A percentile compares a stretch with the other conserved stretches of the same genome.
Conservation (phyloP, 2,113 vertebrate species). For the Nansenia antarctica region DNA sequence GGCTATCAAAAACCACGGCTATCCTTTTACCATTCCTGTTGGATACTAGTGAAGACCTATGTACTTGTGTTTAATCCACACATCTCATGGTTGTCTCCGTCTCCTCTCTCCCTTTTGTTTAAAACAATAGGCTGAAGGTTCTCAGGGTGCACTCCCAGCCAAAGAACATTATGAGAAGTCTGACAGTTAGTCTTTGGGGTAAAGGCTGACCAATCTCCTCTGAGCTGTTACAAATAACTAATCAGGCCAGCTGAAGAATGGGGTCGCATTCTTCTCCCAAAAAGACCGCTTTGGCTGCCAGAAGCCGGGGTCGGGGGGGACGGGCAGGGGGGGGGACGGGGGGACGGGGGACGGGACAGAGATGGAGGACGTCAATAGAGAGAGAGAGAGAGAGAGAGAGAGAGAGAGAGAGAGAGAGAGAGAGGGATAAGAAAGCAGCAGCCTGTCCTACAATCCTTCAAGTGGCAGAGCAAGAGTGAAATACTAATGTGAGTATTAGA, state of each 20-base stretch:
- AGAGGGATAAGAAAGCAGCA: not conserved
- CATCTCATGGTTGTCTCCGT: not conserved
- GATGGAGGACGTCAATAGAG: not conserved
- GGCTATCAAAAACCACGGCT: not conserved
- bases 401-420: constrained; percentile 2
- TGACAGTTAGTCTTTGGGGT: not conserved
- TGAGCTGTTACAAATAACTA: not conserved
- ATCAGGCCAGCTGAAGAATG: not conserved
- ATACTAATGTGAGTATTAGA: constrained; percentile 33
- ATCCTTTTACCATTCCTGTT: not conserved
- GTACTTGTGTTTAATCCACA: not conserved
- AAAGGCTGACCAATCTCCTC: not conserved
- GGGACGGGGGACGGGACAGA: not conserved
- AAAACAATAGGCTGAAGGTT: not conserved
- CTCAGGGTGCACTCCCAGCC: not conserved
- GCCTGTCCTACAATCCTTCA: constrained; percentile 26
- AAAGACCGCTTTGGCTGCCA: not conserved
- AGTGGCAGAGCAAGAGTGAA: constrained; percentile 33
- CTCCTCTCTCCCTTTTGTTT: not conserved
- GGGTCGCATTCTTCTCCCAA: not conserved
- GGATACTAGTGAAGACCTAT: not conserved
- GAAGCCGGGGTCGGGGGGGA: constrained; percentile 4
- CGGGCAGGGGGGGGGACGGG: constrained; percentile 1
- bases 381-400: not conserved
- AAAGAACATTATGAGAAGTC: not conserved